Percentiles rank a stretch among this genome's conserved stretches.
These are phyloP conservation scores for Lamellibrachia luymesi DNA, from an alignment of 1,140 invertebrate genomes.

Conservation along the genomic window DNA sequence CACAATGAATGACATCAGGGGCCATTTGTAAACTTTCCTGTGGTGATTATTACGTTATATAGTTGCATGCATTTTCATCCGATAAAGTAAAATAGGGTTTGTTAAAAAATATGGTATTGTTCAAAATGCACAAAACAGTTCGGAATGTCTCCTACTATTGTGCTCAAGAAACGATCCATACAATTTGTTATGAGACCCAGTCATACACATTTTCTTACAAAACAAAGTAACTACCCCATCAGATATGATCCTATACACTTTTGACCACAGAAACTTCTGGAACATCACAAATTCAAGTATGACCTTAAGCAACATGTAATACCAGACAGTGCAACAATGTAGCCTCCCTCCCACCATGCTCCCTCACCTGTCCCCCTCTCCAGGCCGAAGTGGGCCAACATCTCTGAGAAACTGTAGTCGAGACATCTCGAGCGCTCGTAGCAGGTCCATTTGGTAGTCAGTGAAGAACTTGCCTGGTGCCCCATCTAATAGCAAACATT, in stretches of 20 bases:
- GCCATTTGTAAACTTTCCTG: no score
- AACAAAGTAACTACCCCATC: background rate
- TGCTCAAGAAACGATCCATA: no score
- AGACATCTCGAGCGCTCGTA: conserved; percentile 72
- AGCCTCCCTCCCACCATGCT: background rate
- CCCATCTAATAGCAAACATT: no score
- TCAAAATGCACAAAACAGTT: no score
- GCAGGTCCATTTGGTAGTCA: conserved; percentile 64
- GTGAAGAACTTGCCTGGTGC: conserved; percentile 27
- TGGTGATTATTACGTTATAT: no score
- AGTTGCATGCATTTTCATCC: no score
- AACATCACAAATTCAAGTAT: background rate
- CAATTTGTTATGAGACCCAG: no score
- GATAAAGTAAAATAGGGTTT: no score
- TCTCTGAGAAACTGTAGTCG: conserved; percentile 65
- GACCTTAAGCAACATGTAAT: background rate
- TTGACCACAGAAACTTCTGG: background rate
- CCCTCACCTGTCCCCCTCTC: conserved; percentile 19
- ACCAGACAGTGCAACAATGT: background rate
- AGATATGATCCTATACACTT: background rate
- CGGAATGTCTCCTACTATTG: no score
- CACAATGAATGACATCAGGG: no score
- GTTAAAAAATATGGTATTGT: no score
- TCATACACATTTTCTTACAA: background rate
- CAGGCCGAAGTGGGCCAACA: conserved; percentile 39